These are phyloP conservation scores for Aegithalos caudatus DNA, from an alignment of 2,113 vertebrate species.

Conservation along the genomic window DNA sequence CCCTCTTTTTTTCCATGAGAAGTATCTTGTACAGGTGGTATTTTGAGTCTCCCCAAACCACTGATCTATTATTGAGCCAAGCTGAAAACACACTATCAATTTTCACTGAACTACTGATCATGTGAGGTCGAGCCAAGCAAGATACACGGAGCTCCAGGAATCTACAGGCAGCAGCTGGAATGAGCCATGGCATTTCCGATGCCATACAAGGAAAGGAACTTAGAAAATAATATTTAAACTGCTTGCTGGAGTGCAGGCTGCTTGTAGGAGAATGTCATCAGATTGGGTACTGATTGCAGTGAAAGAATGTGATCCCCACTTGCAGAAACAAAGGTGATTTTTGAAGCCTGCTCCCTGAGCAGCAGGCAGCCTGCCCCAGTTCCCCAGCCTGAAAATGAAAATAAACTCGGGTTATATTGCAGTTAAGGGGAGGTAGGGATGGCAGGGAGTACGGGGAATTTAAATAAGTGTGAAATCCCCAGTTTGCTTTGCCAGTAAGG, in stretches of 20 bases:
- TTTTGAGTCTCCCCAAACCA: not conserved
- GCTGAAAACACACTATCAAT: not conserved
- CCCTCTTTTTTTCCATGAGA: not conserved
- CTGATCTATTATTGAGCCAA: not conserved
- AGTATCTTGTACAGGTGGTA: not conserved
- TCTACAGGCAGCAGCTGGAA: not conserved
- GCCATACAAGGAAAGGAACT: conserved; percentile 11
- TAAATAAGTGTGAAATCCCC: not conserved
- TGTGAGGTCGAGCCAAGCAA: not conserved
- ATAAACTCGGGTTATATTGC: accelerated
- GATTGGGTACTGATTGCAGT: not conserved
- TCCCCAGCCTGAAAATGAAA: not conserved
- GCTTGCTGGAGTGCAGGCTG: not conserved
- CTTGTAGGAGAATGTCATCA: not conserved
- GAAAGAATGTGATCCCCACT: not conserved
- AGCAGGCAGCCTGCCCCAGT: not conserved
- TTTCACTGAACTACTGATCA: not conserved
- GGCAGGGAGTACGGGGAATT: too few relatives aligned
- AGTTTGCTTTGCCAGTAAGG: not conserved
- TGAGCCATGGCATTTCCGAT: not conserved
- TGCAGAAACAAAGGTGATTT: not conserved
- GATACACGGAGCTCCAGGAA: not conserved
- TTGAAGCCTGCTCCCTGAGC: not conserved
- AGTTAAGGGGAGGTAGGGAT: accelerated
- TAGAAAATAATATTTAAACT: not conserved